These are phyloP conservation scores for Drosophila carrolli DNA, from an alignment of 1,140 invertebrate genomes.

Conservation along the genomic window DNA sequence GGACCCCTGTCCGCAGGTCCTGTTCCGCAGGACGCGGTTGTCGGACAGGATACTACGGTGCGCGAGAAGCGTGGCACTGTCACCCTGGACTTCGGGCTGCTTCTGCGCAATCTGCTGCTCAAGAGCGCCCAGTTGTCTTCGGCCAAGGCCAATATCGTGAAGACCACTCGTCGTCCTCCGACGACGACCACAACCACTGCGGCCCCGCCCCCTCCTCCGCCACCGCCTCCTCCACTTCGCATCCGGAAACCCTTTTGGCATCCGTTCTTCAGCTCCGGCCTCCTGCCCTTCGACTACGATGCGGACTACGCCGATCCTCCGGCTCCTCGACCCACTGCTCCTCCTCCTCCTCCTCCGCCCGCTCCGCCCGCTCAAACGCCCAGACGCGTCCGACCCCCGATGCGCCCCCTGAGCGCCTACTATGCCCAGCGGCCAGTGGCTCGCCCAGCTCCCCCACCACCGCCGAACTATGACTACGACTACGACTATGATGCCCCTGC, in stretches of 20 bases:
- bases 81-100: constrained; percentile 62
- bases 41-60: not conserved
- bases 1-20: not conserved
- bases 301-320: constrained; percentile 32
- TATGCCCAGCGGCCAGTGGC: constrained; percentile 4
- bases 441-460: not conserved
- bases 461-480: constrained; percentile 49
- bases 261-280: constrained; percentile 50
- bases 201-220: constrained; percentile 23
- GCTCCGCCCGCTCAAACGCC: constrained; percentile 10
- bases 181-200: constrained; percentile 32
- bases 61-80: constrained; percentile 41
- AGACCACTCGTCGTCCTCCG: constrained; percentile 34
- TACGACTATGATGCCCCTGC: constrained; percentile 49
- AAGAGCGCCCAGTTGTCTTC: constrained; percentile 66
- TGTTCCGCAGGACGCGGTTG: not conserved
- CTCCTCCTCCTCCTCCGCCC: constrained; percentile 10
- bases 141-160: constrained; percentile 46
- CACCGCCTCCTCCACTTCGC: constrained; percentile 23
- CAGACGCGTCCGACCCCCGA: constrained; percentile 40
- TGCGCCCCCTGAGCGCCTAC: constrained; percentile 17
- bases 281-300: constrained; percentile 44
- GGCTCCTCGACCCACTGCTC: not conserved
- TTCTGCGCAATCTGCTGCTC: constrained; percentile 63
- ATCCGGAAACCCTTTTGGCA: constrained; percentile 47